Percentiles rank a stretch among this genome's conserved stretches.
Conservation (phyloP, 2,113 vertebrate species). For the Axis porcinus region DNA sequence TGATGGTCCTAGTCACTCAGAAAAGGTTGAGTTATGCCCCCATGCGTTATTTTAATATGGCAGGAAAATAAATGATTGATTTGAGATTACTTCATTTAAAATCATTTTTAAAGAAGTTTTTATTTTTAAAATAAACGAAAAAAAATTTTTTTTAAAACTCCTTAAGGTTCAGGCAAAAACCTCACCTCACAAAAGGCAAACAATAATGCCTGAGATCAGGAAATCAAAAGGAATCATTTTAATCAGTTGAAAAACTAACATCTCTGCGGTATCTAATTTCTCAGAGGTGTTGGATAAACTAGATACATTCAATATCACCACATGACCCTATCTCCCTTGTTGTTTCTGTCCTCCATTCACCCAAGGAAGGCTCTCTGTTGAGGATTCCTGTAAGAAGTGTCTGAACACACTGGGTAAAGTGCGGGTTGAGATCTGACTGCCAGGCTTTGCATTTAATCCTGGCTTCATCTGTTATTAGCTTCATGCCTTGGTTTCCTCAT, state of each 20-base stretch:
- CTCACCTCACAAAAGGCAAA: neutral
- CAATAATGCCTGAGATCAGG: neutral
- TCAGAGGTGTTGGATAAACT: neutral
- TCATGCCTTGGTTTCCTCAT: neutral
- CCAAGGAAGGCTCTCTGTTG: neutral
- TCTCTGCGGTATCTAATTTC: neutral
- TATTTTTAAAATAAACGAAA: neutral
- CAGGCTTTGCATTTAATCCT: neutral
- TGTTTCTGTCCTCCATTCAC: neutral
- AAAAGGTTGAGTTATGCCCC: neutral
- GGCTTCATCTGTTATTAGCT: neutral
- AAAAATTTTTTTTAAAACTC: neutral
- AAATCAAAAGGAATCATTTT: neutral
- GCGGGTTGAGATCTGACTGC: neutral
- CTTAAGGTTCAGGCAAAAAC: neutral
- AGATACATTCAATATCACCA: neutral
- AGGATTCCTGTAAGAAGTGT: neutral
- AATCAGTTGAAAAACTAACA: neutral
- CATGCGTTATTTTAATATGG: neutral
- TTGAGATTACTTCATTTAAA: neutral
- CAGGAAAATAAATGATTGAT: neutral
- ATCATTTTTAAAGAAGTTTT: neutral
- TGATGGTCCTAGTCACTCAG: neutral
- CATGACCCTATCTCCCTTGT: neutral
- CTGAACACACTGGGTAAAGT: neutral